These are phyloP conservation scores for Chrysocyon brachyurus DNA, from an alignment of 2,797 vertebrate genomes.

Conservation along the genomic window DNA sequence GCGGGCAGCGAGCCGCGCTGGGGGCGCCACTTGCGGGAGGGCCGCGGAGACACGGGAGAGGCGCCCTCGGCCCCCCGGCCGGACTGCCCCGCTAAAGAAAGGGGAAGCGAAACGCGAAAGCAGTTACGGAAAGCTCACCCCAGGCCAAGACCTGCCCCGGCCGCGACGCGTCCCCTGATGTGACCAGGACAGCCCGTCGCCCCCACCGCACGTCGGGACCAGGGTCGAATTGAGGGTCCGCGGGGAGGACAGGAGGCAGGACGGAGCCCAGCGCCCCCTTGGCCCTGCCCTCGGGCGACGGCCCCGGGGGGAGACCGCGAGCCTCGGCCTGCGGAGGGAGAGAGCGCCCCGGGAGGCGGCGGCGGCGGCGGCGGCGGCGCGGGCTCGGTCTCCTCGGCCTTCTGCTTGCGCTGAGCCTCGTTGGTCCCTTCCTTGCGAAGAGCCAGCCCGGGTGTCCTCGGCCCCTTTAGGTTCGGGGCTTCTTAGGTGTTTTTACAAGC, in stretches of 20 bases:
- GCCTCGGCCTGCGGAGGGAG: slow-evolving; percentile 5
- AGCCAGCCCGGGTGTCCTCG: neutral
- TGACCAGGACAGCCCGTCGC: neutral
- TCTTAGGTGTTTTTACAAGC: neutral
- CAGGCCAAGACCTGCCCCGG: neutral
- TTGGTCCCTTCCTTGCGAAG: neutral
- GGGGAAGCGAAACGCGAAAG: neutral
- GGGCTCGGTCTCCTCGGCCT: neutral
- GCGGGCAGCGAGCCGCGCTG: neutral
- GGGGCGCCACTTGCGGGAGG: slow-evolving; percentile 23
- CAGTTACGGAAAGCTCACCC: neutral
- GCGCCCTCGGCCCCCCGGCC: neutral
- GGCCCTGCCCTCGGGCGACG: neutral
- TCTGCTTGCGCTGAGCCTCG: neutral
- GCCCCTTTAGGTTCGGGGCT: neutral
- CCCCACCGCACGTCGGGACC: neutral
- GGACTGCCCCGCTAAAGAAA: neutral
- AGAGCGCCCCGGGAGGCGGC: neutral
- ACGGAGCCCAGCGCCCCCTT: neutral
- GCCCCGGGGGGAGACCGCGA: neutral
- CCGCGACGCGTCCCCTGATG: neutral
- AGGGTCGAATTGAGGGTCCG: neutral
- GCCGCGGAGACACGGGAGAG: neutral
- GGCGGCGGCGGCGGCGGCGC: no score
- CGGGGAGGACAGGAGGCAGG: neutral